Conservation (phyloP, 2,888 invertebrate genomes). For the Lasioglossum leucozonium region DNA sequence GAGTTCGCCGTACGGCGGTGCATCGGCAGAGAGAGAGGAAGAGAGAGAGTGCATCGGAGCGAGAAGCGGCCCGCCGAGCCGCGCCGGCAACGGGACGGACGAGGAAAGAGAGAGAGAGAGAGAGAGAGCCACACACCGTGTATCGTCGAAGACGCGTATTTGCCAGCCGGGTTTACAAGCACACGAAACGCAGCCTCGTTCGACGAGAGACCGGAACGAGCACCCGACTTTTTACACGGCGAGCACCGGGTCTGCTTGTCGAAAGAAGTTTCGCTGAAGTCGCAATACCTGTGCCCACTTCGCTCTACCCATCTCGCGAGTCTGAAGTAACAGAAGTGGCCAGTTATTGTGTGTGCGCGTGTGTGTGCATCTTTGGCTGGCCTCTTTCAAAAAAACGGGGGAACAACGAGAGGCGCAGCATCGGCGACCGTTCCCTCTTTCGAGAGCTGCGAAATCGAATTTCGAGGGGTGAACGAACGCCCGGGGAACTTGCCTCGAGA, state of each 20-base stretch:
- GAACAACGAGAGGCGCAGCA: not conserved
- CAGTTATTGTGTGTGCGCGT: not conserved
- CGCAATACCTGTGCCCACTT: not conserved
- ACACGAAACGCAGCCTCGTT: constrained; percentile 48
- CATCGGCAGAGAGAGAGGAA: constrained; percentile 18
- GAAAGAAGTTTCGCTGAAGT: not conserved
- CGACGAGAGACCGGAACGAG: constrained; percentile 25
- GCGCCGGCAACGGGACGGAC: constrained; percentile 23
- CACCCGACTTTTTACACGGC: constrained; percentile 27
- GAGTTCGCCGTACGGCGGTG: constrained; percentile 46
- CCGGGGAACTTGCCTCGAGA: not conserved
- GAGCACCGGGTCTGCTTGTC: not conserved
- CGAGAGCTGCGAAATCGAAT: not conserved
- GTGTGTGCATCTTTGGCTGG: not conserved
- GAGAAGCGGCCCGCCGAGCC: constrained; percentile 13
- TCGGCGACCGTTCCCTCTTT: not conserved
- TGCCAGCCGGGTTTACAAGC: constrained; percentile 5
- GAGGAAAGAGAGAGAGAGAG: constrained; percentile 30
- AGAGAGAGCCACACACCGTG: not conserved
- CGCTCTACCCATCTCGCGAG: not conserved
- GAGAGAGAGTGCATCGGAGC: constrained; percentile 42
- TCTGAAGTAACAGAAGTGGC: not conserved
- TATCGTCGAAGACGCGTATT: constrained; percentile 24
- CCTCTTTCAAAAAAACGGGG: not conserved
- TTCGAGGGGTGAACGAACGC: not conserved